Base-by-base conservation (phyloP, 2,888 invertebrate species). In the Agrenia bidenticulata region DNA sequence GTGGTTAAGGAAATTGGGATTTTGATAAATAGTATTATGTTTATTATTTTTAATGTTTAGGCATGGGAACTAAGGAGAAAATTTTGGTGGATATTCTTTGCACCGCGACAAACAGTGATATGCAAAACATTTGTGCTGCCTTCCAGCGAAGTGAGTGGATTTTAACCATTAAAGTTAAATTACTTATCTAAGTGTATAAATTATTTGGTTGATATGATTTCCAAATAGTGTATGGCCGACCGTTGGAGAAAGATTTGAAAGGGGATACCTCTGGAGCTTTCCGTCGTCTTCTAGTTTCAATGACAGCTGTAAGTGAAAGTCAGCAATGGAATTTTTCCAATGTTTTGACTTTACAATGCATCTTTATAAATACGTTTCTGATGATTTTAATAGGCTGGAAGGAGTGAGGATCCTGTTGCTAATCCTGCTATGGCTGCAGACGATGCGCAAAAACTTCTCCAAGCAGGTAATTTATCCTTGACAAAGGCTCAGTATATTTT, bases 251-350 rank as follows among this genome's bases (percentile, higher is more conserved):
- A 58, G 94, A 94, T 79, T 81, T 96, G 26, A 85, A 85, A 70
- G 87, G 88, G 57, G 97, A 97, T 79, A 95, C 95, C 1, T 92
- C 92, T 55, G 96, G 96, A 15, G 89, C 89, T 78, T 96, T 97
- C 82, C 89, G 90, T 80, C 86, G 94, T 61, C 83, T 97, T 49
- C 86, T 97, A 82, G 89, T 93, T 24, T 92, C 95, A 27, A 80
- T 94, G 17, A 89, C 89, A 77, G 87, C 88, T 79, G 88, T 87
- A 78, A 82, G 82, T 78, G 19, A 57, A 39, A 39, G 7, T 41
- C 11, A 41, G 19, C 41, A 21, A 57, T 39, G 19, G 4, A 41
- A 37, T 32, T 5, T 15, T 32, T 39, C 26, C 21, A 21, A 51
- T 24, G 63, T 62, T 17, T 42, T 57, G 55, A n/a, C 42, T 15